These are phyloP conservation scores for Sepioteuthis lessoniana DNA, from an alignment of 2,888 invertebrate genomes.

Conservation along the genomic window DNA sequence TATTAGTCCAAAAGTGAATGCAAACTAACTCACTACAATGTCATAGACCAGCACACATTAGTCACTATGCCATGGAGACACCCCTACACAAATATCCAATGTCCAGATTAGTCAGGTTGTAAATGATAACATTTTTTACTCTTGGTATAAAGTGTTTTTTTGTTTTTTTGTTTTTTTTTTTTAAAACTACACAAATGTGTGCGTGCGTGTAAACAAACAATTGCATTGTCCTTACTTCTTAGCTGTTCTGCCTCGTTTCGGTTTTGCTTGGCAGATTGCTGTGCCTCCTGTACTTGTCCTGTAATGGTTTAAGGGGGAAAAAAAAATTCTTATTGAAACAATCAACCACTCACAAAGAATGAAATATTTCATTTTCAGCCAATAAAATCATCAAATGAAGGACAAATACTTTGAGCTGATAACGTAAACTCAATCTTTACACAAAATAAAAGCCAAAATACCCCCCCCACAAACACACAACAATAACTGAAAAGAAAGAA, in stretches of 20 bases:
- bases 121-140: too few relatives aligned
- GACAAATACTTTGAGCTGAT: background rate
- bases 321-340: background rate
- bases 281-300: constrained; percentile 72
- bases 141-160: too few relatives aligned
- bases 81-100: too few relatives aligned
- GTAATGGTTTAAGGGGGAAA: constrained; percentile 48
- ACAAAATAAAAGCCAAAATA: background rate
- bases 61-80: too few relatives aligned
- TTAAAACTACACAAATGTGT: background rate
- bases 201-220: constrained; percentile 48
- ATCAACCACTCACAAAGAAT: background rate
- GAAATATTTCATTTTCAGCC: background rate
- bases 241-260: constrained; percentile 77
- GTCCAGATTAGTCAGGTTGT: too few relatives aligned
- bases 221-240: constrained; percentile 73
- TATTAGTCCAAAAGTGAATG: too few relatives aligned
- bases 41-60: too few relatives aligned
- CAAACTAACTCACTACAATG: too few relatives aligned
- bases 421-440: too few relatives aligned
- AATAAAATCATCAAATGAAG: background rate
- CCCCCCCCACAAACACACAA: background rate
- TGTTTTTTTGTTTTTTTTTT: too few relatives aligned
- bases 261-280: constrained; percentile 77
- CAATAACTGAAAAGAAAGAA: background rate